Base-by-base conservation (phyloP, 2,888 invertebrate species). In the Macrosiphum euphorbiae region DNA sequence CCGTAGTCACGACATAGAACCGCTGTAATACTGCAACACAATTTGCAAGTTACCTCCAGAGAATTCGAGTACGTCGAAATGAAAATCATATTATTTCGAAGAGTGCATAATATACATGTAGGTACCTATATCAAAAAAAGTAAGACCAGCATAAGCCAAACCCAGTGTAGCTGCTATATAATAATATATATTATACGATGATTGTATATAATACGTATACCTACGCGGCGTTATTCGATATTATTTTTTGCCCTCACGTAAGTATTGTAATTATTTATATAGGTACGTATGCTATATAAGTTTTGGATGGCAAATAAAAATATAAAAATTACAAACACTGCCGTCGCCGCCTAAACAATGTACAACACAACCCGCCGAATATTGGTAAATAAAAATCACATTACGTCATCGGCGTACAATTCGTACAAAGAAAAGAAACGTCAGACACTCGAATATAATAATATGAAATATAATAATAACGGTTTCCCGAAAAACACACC, bases 331-430 rank as follows among this genome's bases (percentile, higher is more conserved):
- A 78, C 78, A 78, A 78, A 78, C 78, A 78, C 35, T n/a, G n/a
- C 13, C n/a, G 55, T 16, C 52, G 55, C 20, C 20, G 35, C 16
- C 78, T 78, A 35, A 35, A 35, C 24, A 78, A 16, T 78, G 7
- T n/a, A 78, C 78, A 8, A 86, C 28, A 28, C 2, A 7, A n/a
- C 28, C 44, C 86, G 28, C 28, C 7, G 5, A 28, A 44, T 86
- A 86, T 86, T 86, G 28, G 86, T 86, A 47, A 47, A 44, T 47
- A 47, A 28, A 61, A 44, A 89, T 61, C 44, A 28, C 16, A 89
- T 89, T 89, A 61, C 89, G 89, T 89, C 58, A 89, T 88, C 78
- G 35, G 35, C 26, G 88, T 88, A 35, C 44, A 88, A 35, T 88
- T 88, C 55, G 11, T 88, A 47, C 1, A 44, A 89, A 89, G 41